Evolutionary conservation across 2,113 vertebrate genomes (phyloP).

Genomic region (Phalacrocorax carbo): DNA sequence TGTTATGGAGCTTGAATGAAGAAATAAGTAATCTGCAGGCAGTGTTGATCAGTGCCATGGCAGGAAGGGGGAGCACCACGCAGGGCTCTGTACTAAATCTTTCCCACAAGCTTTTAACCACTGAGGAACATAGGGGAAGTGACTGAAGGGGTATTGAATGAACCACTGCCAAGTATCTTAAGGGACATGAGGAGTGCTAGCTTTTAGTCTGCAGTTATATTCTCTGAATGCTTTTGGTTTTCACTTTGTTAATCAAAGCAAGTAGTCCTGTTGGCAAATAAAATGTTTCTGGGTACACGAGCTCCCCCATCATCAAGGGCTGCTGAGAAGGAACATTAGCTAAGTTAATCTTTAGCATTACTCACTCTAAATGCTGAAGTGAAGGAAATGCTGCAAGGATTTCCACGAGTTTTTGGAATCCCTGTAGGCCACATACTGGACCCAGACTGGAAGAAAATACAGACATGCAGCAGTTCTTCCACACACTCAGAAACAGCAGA

Average conservation of each 20-base stretch:
- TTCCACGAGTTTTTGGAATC: constrained; percentile 77
- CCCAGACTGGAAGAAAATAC: constrained; percentile 74
- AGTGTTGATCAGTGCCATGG: not conserved
- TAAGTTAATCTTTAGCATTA: not conserved
- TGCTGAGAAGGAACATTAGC: not conserved
- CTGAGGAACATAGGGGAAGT: not conserved
- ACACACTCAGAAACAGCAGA: not conserved
- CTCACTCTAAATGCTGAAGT: constrained; percentile 87
- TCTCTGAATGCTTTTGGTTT: not conserved
- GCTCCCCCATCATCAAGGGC: not conserved
- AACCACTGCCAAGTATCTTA: not conserved
- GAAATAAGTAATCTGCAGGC: not conserved
- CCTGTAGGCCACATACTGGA: constrained; percentile 73
- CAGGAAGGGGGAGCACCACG: not conserved
- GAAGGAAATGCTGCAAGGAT: constrained; percentile 82
- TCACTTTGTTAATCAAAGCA: not conserved
- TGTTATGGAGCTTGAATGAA: not conserved
- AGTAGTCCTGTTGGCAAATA: not conserved
- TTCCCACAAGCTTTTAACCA: not conserved
- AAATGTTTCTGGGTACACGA: not conserved
- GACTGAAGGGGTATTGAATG: not conserved
- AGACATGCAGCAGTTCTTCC: not conserved
- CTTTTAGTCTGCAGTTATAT: not conserved
- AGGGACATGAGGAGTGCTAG: not conserved
- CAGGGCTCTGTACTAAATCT: not conserved